phyloP scores from a whole-genome alignment of 1,140 invertebrate genomes.

The Drosophila elegans region DNA sequence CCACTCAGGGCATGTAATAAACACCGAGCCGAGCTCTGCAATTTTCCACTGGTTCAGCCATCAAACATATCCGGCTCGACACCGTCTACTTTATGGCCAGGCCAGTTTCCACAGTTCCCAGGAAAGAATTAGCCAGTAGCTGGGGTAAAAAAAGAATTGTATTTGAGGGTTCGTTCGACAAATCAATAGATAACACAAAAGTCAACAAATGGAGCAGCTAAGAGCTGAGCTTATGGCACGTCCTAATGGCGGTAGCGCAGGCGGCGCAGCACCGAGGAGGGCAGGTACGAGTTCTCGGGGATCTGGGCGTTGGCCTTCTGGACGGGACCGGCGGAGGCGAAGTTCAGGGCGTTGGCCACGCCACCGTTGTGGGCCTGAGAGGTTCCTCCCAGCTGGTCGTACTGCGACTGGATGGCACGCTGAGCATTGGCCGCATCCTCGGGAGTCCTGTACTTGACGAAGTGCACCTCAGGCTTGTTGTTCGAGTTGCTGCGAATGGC shows the following conservation, averaged over 20 bases:
- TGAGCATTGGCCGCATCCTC: conserved; percentile 75
- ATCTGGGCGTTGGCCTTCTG: conserved; percentile 57
- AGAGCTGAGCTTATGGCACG: conserved; percentile 2
- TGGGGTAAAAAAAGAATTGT: conserved; percentile 53
- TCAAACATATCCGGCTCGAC: conserved; percentile 10
- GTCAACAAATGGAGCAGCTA: conserved; percentile 52
- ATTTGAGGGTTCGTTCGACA: conserved; percentile 60
- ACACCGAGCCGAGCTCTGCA: conserved; percentile 48
- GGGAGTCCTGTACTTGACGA: conserved; percentile 72
- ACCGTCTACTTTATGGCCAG: conserved; percentile 24
- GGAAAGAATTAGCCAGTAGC: not conserved
- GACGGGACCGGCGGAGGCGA: conserved; percentile 58
- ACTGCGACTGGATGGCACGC: conserved; percentile 68
- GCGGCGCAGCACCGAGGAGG: conserved; percentile 69
- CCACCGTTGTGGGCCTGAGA: conserved; percentile 57
- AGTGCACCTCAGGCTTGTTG: conserved; percentile 76
- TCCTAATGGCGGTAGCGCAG: conserved; percentile 65
- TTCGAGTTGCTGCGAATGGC: conserved; percentile 67
- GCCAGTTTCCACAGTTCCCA: conserved; percentile 7
- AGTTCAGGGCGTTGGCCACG: conserved; percentile 70
- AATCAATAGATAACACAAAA: conserved; percentile 75
- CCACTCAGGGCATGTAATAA: conserved; percentile 39
- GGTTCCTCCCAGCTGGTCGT: conserved; percentile 60
- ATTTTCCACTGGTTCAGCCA: conserved; percentile 39
- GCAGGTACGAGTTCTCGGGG: conserved; percentile 74